A percentile compares a stretch with the other conserved stretches of the same genome.
These are phyloP conservation scores for Ferrisia virgata DNA, from an alignment of 2,888 invertebrate species.

Conservation along the genomic window DNA sequence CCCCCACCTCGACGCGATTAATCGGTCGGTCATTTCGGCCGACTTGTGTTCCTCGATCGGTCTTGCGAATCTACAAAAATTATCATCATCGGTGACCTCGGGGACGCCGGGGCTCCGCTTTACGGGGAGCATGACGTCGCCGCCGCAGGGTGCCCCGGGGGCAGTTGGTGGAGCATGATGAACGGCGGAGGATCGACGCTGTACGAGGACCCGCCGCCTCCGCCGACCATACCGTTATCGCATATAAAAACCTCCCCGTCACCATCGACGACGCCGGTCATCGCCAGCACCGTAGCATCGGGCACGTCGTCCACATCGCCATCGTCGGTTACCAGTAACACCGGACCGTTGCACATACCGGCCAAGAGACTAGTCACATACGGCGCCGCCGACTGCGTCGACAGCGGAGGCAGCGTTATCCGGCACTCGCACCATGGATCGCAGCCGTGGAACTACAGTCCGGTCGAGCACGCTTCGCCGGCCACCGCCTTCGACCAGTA, in stretches of 20 bases:
- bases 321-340: conserved; percentile 60
- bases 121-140: conserved; percentile 69
- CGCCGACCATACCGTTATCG: conserved; percentile 59
- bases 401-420: conserved; percentile 66
- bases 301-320: conserved; percentile 61
- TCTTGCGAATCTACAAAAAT: conserved; percentile 58
- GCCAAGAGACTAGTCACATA: conserved; percentile 69
- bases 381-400: conserved; percentile 56
- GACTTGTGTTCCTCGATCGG: conserved; percentile 58
- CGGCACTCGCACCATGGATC: conserved; percentile 66
- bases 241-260: conserved; percentile 57
- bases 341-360: conserved; percentile 82
- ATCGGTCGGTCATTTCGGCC: conserved; percentile 43
- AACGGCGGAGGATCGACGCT: conserved; percentile 63
- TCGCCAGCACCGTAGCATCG: conserved; percentile 53
- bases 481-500: conserved; percentile 64
- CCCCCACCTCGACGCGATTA: not conserved
- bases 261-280: conserved; percentile 66
- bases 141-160: conserved; percentile 66
- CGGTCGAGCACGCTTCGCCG: conserved; percentile 57
- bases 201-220: conserved; percentile 67
- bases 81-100: conserved; percentile 54
- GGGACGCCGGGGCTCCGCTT: conserved; percentile 64
- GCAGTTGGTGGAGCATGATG: conserved; percentile 82
- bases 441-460: conserved; percentile 69